Evolutionary conservation across 2,888 invertebrate species (phyloP).

Genomic region (Amblyteles armatorius): DNA sequence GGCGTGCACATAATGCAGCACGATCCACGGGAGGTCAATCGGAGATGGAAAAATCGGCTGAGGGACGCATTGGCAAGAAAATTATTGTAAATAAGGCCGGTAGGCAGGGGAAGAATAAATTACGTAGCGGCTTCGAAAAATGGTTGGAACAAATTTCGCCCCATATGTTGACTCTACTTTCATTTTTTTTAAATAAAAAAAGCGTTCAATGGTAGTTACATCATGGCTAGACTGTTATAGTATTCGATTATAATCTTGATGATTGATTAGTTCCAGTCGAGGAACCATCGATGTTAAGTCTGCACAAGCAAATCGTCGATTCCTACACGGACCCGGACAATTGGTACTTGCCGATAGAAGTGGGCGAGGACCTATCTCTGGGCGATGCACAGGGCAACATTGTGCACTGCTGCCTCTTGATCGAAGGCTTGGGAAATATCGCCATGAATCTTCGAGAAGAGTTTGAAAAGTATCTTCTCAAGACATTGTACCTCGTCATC

Average conservation of each 20-base stretch:
- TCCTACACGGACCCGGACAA: slow-evolving; percentile 76
- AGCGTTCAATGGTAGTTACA: neutral
- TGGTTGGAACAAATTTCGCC: neutral
- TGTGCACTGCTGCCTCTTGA: slow-evolving; percentile 88
- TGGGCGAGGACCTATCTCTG: slow-evolving; percentile 74
- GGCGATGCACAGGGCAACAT: slow-evolving; percentile 88
- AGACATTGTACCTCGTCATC: slow-evolving; percentile 89
- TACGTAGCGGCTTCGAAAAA: neutral
- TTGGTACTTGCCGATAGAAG: slow-evolving; percentile 79
- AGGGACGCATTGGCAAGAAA: slow-evolving; percentile 33
- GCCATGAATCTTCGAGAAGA: slow-evolving; percentile 86
- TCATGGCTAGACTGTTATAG: neutral
- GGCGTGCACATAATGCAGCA: slow-evolving; percentile 88
- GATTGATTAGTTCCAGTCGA: slow-evolving; percentile 69
- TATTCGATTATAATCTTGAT: neutral
- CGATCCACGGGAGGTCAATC: slow-evolving; percentile 75
- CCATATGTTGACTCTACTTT: neutral
- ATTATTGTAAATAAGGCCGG: neutral
- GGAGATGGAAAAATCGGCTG: slow-evolving; percentile 77
- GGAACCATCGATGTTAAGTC: slow-evolving; percentile 63
- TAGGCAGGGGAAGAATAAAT: neutral
- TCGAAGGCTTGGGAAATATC: slow-evolving; percentile 90
- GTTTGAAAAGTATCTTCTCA: slow-evolving; percentile 88
- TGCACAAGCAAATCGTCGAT: slow-evolving; percentile 79
- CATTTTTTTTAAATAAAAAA: neutral